phyloP scores from a whole-genome alignment of 2,888 invertebrate genomes.

The Trichogramma evanescens region DNA sequence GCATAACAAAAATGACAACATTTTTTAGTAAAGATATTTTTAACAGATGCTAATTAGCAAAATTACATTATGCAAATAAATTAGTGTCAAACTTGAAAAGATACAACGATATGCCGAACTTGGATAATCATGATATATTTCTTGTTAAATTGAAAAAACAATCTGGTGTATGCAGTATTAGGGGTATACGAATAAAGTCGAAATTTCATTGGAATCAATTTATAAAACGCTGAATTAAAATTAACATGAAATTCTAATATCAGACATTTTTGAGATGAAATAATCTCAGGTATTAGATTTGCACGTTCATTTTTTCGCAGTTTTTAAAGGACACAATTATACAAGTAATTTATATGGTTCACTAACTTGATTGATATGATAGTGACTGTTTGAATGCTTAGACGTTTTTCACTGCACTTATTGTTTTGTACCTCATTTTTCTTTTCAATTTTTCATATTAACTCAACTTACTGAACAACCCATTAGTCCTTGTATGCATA shows the following conservation, averaged over 20 bases:
- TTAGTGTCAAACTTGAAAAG: too few species aligned
- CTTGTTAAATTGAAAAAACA: too few species aligned
- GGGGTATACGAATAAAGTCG: not conserved
- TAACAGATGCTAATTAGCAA: not conserved
- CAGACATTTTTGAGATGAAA: too few species aligned
- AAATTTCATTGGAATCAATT: not conserved
- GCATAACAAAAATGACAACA: not conserved
- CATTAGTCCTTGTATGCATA: not conserved
- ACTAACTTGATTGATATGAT: conserved; percentile 18
- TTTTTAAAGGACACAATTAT: conserved; percentile 42
- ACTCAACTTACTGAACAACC: too few species aligned
- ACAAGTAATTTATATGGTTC: conserved; percentile 30
- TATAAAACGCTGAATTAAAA: not conserved
- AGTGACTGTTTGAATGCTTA: conserved; percentile 35
- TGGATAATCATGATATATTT: too few species aligned
- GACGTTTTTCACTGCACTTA: conserved; percentile 27
- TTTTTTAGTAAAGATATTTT: not conserved
- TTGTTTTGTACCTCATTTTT: conserved; percentile 16
- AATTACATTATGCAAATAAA: too few species aligned
- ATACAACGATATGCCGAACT: too few species aligned
- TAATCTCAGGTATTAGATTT: not conserved
- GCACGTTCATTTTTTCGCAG: conserved; percentile 19
- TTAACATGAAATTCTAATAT: not conserved
- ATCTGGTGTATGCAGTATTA: not conserved
- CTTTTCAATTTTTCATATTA: conserved; percentile 6